Percentiles rank a stretch among this genome's conserved stretches.
These are phyloP conservation scores for Gallinago solitaria DNA, from an alignment of 2,797 vertebrate genomes.

Conservation along the genomic window DNA sequence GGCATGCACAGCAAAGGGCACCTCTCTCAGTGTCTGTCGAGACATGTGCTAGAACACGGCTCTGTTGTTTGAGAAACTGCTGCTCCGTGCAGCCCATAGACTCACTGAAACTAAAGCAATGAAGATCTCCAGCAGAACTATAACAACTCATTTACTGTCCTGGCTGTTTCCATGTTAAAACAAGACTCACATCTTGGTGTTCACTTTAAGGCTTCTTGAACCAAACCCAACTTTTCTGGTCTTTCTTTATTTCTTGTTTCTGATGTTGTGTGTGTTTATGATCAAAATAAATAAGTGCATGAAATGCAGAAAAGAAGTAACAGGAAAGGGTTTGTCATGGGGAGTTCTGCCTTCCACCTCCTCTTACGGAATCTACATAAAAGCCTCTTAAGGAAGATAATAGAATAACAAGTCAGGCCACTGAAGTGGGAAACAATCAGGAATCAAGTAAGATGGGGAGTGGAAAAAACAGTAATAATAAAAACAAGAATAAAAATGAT, in stretches of 20 bases:
- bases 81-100: background rate
- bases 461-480: slow-evolving; percentile 10
- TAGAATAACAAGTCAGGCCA: slow-evolving; percentile 15
- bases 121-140: background rate
- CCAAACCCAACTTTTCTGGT: background rate
- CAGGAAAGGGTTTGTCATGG: background rate
- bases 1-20: background rate
- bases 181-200: background rate
- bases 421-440: slow-evolving; percentile 6
- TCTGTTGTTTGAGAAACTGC: background rate
- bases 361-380: slow-evolving; percentile 18
- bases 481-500: slow-evolving; percentile 26
- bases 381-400: slow-evolving; percentile 38
- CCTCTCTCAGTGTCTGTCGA: background rate
- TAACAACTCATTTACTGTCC: background rate
- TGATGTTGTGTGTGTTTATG: background rate
- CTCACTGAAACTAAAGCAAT: background rate
- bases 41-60: background rate
- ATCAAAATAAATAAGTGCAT: background rate
- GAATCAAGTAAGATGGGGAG: slow-evolving; percentile 18
- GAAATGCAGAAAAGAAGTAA: slow-evolving; percentile 23
- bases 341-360: slow-evolving; percentile 13
- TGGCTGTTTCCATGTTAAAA: background rate
- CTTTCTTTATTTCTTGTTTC: background rate
- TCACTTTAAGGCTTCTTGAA: background rate